Conservation (phyloP, 1,140 invertebrate species). For the Holcopasites calliopsidis region DNA sequence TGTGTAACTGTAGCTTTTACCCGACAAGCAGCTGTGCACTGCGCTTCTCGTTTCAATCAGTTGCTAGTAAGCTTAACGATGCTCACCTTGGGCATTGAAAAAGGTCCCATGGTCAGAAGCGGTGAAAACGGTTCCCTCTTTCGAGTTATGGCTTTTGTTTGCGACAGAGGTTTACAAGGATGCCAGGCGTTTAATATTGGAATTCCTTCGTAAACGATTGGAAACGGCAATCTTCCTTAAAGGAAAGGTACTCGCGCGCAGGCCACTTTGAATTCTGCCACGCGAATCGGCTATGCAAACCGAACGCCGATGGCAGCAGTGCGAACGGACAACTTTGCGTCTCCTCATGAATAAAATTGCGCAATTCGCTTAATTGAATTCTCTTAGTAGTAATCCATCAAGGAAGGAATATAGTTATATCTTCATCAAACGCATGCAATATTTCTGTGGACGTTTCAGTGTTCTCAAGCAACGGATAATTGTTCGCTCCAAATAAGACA, state of each 20-base stretch:
- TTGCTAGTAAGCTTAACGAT: not conserved
- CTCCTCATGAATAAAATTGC: not conserved
- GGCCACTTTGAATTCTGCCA: slow-evolving; percentile 14
- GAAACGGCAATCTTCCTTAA: slow-evolving; percentile 5
- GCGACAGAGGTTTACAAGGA: slow-evolving; percentile 12
- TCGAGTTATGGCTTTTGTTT: slow-evolving; percentile 20
- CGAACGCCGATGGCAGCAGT: not conserved
- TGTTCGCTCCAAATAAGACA: no score
- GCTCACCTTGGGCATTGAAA: slow-evolving; percentile 3
- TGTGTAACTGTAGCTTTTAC: not conserved
- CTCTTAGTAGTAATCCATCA: not conserved
- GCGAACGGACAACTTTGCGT: not conserved
- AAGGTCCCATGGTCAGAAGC: not conserved
- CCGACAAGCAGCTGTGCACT: not conserved
- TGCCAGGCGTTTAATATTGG: slow-evolving; percentile 1
- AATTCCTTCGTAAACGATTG: slow-evolving; percentile 10
- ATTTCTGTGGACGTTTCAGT: no score
- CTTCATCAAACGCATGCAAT: no score
- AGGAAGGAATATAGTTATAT: no score
- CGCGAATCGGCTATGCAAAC: not conserved
- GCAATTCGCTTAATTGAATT: not conserved
- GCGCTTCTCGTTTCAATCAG: not conserved
- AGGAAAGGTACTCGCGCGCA: not conserved
- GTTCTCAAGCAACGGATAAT: no score
- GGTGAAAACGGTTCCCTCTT: not conserved